These are phyloP conservation scores for Macroramphosus scolopax DNA, from an alignment of 2,797 vertebrate genomes.

Conservation along the genomic window DNA sequence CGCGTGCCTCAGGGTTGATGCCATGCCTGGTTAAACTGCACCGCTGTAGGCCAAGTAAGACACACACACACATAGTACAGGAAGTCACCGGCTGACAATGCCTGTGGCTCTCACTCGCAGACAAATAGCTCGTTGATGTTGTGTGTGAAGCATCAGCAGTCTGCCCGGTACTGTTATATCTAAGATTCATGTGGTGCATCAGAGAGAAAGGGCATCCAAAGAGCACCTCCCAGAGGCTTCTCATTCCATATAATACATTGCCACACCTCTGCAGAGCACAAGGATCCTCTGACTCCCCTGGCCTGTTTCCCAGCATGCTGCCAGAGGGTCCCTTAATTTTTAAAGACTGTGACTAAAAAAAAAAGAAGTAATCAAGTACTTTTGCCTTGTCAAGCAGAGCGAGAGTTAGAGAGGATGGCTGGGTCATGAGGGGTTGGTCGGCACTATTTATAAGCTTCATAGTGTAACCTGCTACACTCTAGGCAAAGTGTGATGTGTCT, in stretches of 20 bases:
- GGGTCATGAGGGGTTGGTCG: conserved; percentile 2
- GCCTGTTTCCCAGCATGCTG: conserved; percentile 23
- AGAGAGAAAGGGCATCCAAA: conserved; percentile 69
- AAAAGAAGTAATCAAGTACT: conserved; percentile 18
- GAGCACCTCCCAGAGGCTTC: conserved; percentile 65
- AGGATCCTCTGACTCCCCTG: conserved; percentile 23
- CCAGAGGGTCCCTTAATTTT: conserved; percentile 49
- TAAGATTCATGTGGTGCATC: conserved; percentile 65
- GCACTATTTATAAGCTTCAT: conserved; percentile 47
- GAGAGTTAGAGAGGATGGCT: conserved; percentile 16
- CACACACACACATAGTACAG: conserved; percentile 5
- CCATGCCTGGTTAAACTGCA: conserved; percentile 37
- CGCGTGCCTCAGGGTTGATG: conserved; percentile 49
- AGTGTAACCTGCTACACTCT: conserved; percentile 15
- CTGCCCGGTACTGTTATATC: conserved; percentile 53
- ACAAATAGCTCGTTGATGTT: conserved; percentile 56
- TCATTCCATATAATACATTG: conserved; percentile 47
- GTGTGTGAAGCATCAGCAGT: conserved; percentile 58
- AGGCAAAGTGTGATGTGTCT: conserved; percentile 17
- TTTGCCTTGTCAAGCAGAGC: conserved; percentile 24
- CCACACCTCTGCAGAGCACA: conserved; percentile 47
- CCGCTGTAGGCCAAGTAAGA: conserved; percentile 40
- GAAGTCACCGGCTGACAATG: conserved; percentile 47
- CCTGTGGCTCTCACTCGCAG: conserved; percentile 56
- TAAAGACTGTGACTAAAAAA: conserved; percentile 44